Base-by-base conservation (phyloP, 1,140 invertebrate species). In the Linepithema humile region DNA sequence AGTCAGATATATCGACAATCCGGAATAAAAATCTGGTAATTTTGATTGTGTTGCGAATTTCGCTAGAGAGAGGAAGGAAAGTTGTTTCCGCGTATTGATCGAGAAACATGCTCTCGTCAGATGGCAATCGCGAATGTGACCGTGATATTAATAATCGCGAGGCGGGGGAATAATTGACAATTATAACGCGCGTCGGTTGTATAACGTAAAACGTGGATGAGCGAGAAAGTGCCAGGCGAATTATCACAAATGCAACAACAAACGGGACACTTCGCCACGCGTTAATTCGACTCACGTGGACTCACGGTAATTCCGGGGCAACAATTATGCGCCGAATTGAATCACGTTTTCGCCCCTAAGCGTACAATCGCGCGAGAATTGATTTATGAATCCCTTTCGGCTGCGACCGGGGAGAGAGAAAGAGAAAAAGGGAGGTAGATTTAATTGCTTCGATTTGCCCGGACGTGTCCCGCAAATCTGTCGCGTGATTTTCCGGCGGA, bases 341-440 rank as follows among this genome's bases (percentile, higher is more conserved):
- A 80, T 80, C 64, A 80, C 75, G 48, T 43, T 80, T 70, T 70
- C 75, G 17, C 48, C 75, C 48, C 75, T 80, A 70, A 80, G 75
- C 35, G n/a, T n/a, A 80, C 26, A 80, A 40, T 35, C 75, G 62
- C 64, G 75, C 75, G 64, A 80, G 48, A 80, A 80, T 80, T 80
- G 75, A 80, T 80, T 80, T 80, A 80, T 80, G 64, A 80, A 80
- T 80, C 75, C 75, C 75, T 80, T 80, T 29, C 70, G 75, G 64
- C 64, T 35, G 26, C 26, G n/a, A 32, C 40, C 7, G 23, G 5
- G 10, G 40, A 35, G 40, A 65, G 29, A 77, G 59, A 64, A 20
- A 50, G 73, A 48, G 43, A 50, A 20, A 50, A n/a, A 23, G 35
- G 53, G 74, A 40, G 45, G 26, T 17, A 78, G 75, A 55, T 80